phyloP scores from a whole-genome alignment of 2,113 vertebrate species.

The Diadophis punctatus region DNA sequence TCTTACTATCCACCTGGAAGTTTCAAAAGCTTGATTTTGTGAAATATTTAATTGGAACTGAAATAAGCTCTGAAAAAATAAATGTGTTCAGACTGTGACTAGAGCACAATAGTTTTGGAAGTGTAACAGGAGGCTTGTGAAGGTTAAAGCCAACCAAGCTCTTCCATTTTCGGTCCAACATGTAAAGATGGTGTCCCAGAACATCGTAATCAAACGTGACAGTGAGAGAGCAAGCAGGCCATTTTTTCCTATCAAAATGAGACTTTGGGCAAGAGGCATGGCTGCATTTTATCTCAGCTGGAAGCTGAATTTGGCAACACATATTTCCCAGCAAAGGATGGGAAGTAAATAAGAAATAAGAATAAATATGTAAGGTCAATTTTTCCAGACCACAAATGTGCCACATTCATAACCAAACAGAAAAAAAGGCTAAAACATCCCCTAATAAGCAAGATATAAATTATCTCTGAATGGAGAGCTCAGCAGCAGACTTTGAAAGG shows the following conservation, averaged over 20 bases:
- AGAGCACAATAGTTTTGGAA: background rate
- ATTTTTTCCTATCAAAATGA: background rate
- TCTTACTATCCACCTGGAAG: background rate
- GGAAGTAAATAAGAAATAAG: background rate
- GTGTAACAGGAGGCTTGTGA: background rate
- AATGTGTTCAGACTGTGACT: background rate
- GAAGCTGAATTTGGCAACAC: background rate
- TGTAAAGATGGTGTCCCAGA: background rate
- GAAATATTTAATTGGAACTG: background rate
- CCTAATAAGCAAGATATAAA: background rate
- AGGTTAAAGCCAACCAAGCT: background rate
- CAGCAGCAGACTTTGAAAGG: background rate
- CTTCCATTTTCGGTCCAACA: background rate
- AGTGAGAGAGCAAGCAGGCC: background rate
- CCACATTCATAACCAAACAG: background rate
- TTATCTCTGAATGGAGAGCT: background rate
- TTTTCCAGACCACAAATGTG: background rate
- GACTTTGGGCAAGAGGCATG: fast-evolving
- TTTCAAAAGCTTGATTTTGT: background rate
- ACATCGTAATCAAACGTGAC: background rate
- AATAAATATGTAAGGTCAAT: background rate
- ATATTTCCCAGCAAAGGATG: background rate
- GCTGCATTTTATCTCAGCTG: background rate
- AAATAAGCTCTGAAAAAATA: background rate
- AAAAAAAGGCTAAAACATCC: background rate